Base-by-base conservation (phyloP, 2,113 vertebrate species). In the Mustelus asterias region DNA sequence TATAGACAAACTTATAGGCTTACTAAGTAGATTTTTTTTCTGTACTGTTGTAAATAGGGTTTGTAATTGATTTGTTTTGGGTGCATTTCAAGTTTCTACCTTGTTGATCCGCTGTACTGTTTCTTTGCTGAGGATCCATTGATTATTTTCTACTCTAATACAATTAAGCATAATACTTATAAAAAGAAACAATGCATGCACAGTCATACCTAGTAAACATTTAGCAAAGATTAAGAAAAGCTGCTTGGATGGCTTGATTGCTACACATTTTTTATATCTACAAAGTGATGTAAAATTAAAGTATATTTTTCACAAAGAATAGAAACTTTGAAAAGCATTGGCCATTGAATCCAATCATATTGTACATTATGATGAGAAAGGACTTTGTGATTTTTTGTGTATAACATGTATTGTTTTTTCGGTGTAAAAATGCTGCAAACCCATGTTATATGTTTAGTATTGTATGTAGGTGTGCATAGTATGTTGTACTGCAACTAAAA, bases 131-230 rank as follows among this genome's bases (percentile, higher is more conserved):
- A 16, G 58, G 8, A n/a, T 0, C 20, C 33, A 41, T 96, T 96
- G 89, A 58, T 95, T 80, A 96, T 96, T 95, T 96, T 95, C 86
- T 96, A 65, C 93, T 96, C 24, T 96, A 96, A 96, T 96, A 96
- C 90, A 96, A 96, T 96, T 88, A 93, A 96, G 97, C 8, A 10
- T 76, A 76, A 72, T 2, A 72, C 69, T n/a, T n/a, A 6, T 70
- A 16, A n/a, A 41, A 41, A 1, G 11, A 29, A 76, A 20, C 41
- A 41, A 41, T 85, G 37, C 5, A 41, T 44, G 2, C 18, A 41
- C 18, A 41, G 54, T 89, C 22, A 89, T 13, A 54, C 26, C 29
- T 26, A 11, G 22, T 90, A 16, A n/a, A 60, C n/a, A 29, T n/a
- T 90, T 63, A 60, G 58, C 54, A 63, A 92, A 92, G 29, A 5